Base-by-base conservation (phyloP, 2,888 invertebrate genomes). In the Macaria liturata region DNA sequence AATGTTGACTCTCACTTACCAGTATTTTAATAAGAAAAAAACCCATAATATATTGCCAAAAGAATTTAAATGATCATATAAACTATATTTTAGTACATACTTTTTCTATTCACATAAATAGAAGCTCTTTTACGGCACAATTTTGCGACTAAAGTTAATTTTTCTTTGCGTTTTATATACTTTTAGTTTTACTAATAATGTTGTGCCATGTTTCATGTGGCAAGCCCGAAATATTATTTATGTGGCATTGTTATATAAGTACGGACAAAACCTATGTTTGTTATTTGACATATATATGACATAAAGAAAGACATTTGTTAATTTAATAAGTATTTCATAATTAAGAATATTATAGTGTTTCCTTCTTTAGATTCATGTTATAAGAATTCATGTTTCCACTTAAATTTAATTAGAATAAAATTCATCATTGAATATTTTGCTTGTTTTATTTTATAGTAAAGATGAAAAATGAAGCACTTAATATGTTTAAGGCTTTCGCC, bases 311-410 rank as follows among this genome's bases (percentile, higher is more conserved):
- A 91, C 91, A 91, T 86, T 59, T 89, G 86, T 86, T 89, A 82
- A 80, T 86, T 90, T 88, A 81, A 84, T 90, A 90, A 88, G 86
- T 88, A 90, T 88, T 87, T 86, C 86, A 78, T 91, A 88, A 84
- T 84, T 91, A 91, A 89, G 90, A 83, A 78, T 90, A 90, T 86
- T 81, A 83, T 91, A 91, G 89, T 75, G 88, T 91, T 91, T 88
- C 83, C 91, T 91, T 91, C 91, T 90, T 87, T 91, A 91, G 91
- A 89, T 86, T 86, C 91, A 88, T 91, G 91, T 90, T 90, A 88
- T 90, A 88, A 89, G 87, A 83, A 86, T 90, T 89, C 90, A 91
- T 91, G 90, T 91, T 91, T 91, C 91, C 91, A 91, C 88, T 84
- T 90, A 89, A 84, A 88, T 81, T 83, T 89, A 90, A 91, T 87